Evolutionary conservation across 2,888 invertebrate genomes (phyloP), one percentile per base, ranked within the genome.

Genomic region (Hyalella azteca): DNA sequence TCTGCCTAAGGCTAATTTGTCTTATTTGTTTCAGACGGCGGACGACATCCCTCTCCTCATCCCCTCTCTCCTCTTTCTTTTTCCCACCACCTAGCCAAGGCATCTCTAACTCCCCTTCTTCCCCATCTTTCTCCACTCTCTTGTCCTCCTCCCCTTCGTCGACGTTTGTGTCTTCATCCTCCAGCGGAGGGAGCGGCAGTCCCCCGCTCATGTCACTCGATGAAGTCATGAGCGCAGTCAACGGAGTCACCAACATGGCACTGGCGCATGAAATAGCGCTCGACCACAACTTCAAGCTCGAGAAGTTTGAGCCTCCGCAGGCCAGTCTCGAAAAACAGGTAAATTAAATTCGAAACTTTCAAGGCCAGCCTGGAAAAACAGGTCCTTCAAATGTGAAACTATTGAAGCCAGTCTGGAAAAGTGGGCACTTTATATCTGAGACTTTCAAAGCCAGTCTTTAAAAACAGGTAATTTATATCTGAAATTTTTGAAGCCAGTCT

Each of bases 221-320:
- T 84, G 94, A 96, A 87, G 92, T 96, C 59, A 93, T 95, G 91
- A 93, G 93, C 86, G 94, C 95, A n/a, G 93, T 95, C 0, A 92
- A 93, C 86, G 93, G 94, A 2, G 92, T 96, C 89, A 92, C 93
- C 86, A 96, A 98, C 86, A 97, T 98, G 96, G 94, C 94, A 5
- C 88, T 98, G 50, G 97, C 96, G 0, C 98, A 99, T 89, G 97
- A 99, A 88, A 98, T 99, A 85, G 97, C 96, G 2, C 93, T 98
- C 3, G 95, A 98, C 88, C 92, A 94, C 82, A 94, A 97, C 87
- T 98, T 98, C 86, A 93, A 93, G 87, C 88, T 98, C 86, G 92
- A 95, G 87, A 93, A 93, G 80, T 91, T 93, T 86, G 93, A 94
- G 85, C 93, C 93, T 11, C 93, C 94, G 85, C 92, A 93, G 86